Evolutionary conservation across 2,113 vertebrate genomes (phyloP), one percentile per base, ranked within the genome.

Genomic region (Rhegmatorhina hoffmannsi): DNA sequence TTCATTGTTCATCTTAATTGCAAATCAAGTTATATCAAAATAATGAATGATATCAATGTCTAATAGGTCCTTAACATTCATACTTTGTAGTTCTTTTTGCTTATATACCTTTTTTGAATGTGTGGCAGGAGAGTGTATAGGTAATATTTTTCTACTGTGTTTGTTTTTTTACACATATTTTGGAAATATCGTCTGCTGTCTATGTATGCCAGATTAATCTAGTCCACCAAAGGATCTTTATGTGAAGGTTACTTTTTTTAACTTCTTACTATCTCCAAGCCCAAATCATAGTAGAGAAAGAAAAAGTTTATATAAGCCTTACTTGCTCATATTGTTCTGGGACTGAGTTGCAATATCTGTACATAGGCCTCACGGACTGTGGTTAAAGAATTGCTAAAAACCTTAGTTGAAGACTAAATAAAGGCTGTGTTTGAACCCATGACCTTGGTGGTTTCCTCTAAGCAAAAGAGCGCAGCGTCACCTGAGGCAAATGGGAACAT

Each of bases 351-450:
- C 52, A 59, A 28, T 40, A 34, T n/a, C 1, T 13, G 23, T 17
- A 11, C 4, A 2, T 29, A 62, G 29, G 28, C n/a, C 26, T 64
- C 5, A 17, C 8, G 29, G 29, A 7, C 47, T 70, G 38, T 58
- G 44, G 66, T 58, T 66, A 47, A 68, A 58, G n/a, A 78, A 82
- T 58, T 67, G 34, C 38, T 28, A 25, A 49, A 47, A 17, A 40
- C 55, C 11, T 31, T 68, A 73, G 29, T 29, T 83, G 33, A 2
- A 14, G 29, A 34, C 29, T 79, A 49, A 47, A 36, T 38, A 52
- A 82, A 63, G 52, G 44, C 53, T 56, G 2, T 0, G 0, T 69
- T 87, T 47, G 17, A 82, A 58, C 29, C 6, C 17, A 4, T 21
- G 23, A 33, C 38, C 26, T 34, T 70, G 34, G 15, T 59, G 34